These are phyloP conservation scores for Amphiprion clarkii DNA, from an alignment of 2,797 vertebrate genomes.

Conservation along the genomic window DNA sequence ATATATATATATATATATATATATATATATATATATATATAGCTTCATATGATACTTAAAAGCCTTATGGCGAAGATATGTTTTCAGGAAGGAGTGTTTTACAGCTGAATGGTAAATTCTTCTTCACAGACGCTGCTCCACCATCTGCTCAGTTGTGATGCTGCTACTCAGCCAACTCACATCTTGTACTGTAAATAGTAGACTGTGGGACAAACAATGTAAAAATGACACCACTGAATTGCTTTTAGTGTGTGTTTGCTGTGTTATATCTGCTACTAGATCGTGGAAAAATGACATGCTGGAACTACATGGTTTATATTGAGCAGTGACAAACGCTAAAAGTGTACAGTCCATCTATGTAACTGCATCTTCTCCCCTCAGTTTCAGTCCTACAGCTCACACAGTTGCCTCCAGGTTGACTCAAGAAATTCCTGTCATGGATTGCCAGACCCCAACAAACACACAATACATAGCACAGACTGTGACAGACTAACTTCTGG, in stretches of 20 bases:
- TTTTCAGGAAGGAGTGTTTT: constrained; percentile 30
- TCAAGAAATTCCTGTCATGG: constrained; percentile 24
- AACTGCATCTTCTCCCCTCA: constrained; percentile 45
- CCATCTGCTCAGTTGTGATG: constrained; percentile 62
- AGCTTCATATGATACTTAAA: constrained; percentile 25
- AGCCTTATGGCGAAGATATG: constrained; percentile 22
- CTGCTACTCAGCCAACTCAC: constrained; percentile 24
- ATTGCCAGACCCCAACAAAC: constrained; percentile 24
- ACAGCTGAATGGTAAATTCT: constrained; percentile 51
- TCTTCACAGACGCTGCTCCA: constrained; percentile 46
- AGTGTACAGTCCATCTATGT: constrained; percentile 8
- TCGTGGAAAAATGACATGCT: constrained; percentile 1
- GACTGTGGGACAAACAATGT: constrained; percentile 29
- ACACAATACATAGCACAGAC: constrained; percentile 17
- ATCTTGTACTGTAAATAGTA: constrained; percentile 40
- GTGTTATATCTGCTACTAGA: constrained; percentile 2
- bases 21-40: not conserved
- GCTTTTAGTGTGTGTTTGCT: constrained; percentile 15
- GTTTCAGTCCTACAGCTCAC: constrained; percentile 15
- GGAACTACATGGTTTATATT: constrained; percentile 14
- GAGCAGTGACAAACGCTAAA: constrained; percentile 10
- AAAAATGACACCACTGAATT: constrained; percentile 17
- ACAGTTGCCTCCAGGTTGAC: constrained; percentile 21
- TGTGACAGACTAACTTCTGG: not conserved
- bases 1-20: too few species aligned